Base-by-base conservation (phyloP, 2,888 invertebrate genomes). In the Dione juno region DNA sequence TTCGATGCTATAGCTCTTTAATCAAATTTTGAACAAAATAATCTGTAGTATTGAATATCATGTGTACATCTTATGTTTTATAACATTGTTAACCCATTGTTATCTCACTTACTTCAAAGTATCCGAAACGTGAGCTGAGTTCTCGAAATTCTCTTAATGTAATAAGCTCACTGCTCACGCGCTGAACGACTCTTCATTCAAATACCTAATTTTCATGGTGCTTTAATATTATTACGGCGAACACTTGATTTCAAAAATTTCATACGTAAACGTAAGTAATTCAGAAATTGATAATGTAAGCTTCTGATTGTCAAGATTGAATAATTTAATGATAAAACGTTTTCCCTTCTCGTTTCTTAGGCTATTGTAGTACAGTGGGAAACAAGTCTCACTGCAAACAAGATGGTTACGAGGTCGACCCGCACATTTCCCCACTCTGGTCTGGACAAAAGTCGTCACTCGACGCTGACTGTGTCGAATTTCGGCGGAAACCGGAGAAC, bases 101-200 rank as follows among this genome's bases (percentile, higher is more conserved):
- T 78, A 81, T 79, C 77, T 77, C 74, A 77, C 78, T 79, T 80
- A 78, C 77, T 77, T 77, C 74, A 65, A 69, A 74, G 77, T 75
- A 78, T 70, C 75, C 67, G 69, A 72, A 75, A 82, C 82, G 82
- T 82, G 82, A 76, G 76, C 73, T 16, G 79, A 69, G 75, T 81
- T 67, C 70, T 70, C 50, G 65, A 75, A 53, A 66, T 69, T 63
- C 61, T 67, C 69, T 73, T 76, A 75, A 75, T 77, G 77, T 76
- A 75, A n/a, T n/a, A n/a, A n/a, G n/a, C n/a, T n/a, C n/a, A n/a
- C n/a, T 77, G 58, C 71, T 74, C 64, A 70, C 69, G 72, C 74
- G 71, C 75, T 71, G 16, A 70, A 70, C 70, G 74, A 65, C 70
- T 76, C 71, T 77, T 79, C 73, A 78, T 77, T 75, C 58, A 41